phyloP scores from a whole-genome alignment of 1,140 invertebrate species.

The Pissodes strobi region DNA sequence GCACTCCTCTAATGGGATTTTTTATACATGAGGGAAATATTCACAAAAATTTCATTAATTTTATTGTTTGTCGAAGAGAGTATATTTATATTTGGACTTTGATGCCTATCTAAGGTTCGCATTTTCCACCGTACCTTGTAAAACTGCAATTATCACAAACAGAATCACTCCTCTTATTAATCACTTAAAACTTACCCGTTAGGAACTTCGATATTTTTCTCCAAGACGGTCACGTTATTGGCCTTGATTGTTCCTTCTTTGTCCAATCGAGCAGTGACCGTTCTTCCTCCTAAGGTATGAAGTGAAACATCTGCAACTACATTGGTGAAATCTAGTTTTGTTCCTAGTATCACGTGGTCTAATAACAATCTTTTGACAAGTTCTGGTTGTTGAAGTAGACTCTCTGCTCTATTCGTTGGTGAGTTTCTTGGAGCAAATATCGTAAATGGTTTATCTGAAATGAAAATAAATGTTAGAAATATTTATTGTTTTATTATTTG shows the following conservation, averaged over 20 bases:
- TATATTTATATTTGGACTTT: too few species aligned
- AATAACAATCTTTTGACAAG: conserved; percentile 61
- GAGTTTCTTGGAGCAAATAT: conserved; percentile 64
- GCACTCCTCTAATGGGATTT: too few species aligned
- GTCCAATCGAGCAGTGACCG: conserved; percentile 56
- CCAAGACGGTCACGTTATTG: conserved; percentile 57
- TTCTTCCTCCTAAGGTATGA: conserved; percentile 60
- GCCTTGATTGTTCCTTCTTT: conserved; percentile 55
- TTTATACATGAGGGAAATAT: too few species aligned
- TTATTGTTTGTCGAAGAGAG: too few species aligned
- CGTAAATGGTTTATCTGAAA: conserved; percentile 64
- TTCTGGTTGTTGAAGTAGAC: conserved; percentile 54
- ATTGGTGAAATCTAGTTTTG: conserved; percentile 54
- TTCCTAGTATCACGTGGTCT: conserved; percentile 62
- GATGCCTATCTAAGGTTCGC: too few species aligned
- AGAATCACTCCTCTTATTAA: too few species aligned
- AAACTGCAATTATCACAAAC: too few species aligned
- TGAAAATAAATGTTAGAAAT: conserved; percentile 23
- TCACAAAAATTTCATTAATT: too few species aligned
- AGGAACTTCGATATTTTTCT: conserved; percentile 54
- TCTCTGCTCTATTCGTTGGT: conserved; percentile 57
- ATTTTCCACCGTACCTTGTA: too few species aligned
- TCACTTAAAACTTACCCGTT: conserved; percentile 52
- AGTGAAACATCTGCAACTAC: conserved; percentile 57
- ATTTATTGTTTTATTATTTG: too few species aligned